Evolutionary conservation across 2,888 invertebrate genomes (phyloP).

Genomic region (Hipparchia semele): DNA sequence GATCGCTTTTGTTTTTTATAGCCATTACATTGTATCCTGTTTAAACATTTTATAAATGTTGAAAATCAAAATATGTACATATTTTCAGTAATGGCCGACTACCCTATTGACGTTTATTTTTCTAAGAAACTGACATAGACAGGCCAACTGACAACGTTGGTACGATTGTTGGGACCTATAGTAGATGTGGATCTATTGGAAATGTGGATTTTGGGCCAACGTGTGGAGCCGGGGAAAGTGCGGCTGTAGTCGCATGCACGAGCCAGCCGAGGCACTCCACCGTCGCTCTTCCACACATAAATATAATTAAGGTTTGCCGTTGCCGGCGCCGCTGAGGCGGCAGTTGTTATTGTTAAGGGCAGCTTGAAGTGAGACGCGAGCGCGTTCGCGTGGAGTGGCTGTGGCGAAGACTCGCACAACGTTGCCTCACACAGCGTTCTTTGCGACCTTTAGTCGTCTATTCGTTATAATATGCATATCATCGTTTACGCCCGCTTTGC

Average conservation of each 20-base stretch:
- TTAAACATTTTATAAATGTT: no score
- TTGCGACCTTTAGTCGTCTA: conserved; percentile 49
- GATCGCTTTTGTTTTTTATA: no score
- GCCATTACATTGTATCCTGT: no score
- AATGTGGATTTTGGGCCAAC: no score
- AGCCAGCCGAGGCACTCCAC: conserved; percentile 54
- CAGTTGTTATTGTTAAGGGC: conserved; percentile 10
- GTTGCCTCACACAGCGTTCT: conserved; percentile 75
- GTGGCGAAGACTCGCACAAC: conserved; percentile 67
- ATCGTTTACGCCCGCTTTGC: conserved; percentile 21
- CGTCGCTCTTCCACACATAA: conserved; percentile 27
- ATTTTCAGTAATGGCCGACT: no score
- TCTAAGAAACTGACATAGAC: no score
- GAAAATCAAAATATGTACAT: no score
- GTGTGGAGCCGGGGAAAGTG: no score
- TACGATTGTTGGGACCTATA: no score
- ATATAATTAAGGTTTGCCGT: neutral
- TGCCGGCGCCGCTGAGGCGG: neutral
- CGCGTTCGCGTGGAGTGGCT: conserved; percentile 40
- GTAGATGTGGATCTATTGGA: no score
- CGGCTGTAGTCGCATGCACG: conserved; percentile 36
- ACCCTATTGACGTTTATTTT: no score
- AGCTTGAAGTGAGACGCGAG: conserved; percentile 9
- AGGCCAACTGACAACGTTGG: no score
- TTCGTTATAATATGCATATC: conserved; percentile 41